Evolutionary conservation across 1,140 invertebrate species (phyloP), one percentile per base, ranked within the genome.

Genomic region (Stegodyphus dumicola): DNA sequence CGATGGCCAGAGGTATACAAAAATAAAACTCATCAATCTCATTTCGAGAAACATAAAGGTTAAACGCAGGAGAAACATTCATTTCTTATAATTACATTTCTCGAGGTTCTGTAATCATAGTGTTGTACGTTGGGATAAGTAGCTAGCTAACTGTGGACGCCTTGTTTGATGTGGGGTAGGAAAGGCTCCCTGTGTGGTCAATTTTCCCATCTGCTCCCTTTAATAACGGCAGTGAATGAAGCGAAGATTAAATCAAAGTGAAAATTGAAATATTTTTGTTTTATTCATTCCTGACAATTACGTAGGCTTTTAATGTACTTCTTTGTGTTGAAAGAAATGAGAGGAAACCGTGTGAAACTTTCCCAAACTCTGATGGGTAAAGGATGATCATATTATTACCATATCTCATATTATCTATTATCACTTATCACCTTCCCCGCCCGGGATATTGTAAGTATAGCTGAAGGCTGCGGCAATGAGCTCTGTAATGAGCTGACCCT

Each of bases 231-330:
- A 60, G 0, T 9, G 15, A 60, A 10, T 9, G 15, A 60, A 9
- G 9, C 15, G 15, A 60, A 60, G 56, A 60, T 60, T 60, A 15
- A 60, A 60, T 60, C 56, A 60, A 9, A 60, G 56, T 60, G 56
- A 60, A 60, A 60, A 60, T 60, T 60, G 56, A 60, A 60, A 60
- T 60, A 10, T 60, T 60, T 60, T 60, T 60, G 56, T 60, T 60
- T 60, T 60, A n/a, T 60, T 10, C 5, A 60, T 60, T 33, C 33
- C 33, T 33, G 33, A 33, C 33, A 33, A 33, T 33, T 33, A 33
- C 33, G 1, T 33, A 33, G 33, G 33, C 33, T 33, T 33, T 3
- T 33, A 3, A 33, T 33, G 33, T 33, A 33, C 33, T 33, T 33
- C 3, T 33, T 33, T 33, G 33, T 33, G 33, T 33, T 33, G 33